A percentile compares a stretch with the other conserved stretches of the same genome.
phyloP scores from a whole-genome alignment of 1,140 invertebrate genomes.

The Agrilus planipennis region DNA sequence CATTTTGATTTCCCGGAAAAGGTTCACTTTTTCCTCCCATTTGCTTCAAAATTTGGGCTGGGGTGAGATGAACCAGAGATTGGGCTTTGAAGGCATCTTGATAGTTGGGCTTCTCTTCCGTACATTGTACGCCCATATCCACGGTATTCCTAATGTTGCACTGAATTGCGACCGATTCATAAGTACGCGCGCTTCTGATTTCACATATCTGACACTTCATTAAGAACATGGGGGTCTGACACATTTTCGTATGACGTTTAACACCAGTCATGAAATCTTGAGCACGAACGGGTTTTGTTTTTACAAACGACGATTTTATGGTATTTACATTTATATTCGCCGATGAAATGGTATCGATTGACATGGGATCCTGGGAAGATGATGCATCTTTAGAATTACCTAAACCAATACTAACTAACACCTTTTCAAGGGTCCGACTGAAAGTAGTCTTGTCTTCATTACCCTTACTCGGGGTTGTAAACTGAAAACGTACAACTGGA shows the following conservation, averaged over 20 bases:
- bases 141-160: conserved; percentile 5
- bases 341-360: neutral
- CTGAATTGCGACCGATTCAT: conserved; percentile 8
- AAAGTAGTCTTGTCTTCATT: conserved; percentile 8
- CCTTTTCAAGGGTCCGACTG: conserved; percentile 4
- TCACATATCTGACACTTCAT: conserved; percentile 8
- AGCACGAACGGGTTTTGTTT: too few relatives aligned
- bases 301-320: neutral
- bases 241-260: conserved; percentile 8
- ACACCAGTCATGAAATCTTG: conserved; percentile 2
- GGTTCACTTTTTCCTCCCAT: too few relatives aligned
- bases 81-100: conserved; percentile 15
- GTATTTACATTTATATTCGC: conserved; percentile 1
- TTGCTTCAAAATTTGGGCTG: conserved; percentile 23
- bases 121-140: conserved; percentile 12
- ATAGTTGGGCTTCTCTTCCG: conserved; percentile 9
- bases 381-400: neutral
- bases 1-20: too few relatives aligned
- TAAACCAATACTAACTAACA: conserved; percentile 10
- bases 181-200: neutral
- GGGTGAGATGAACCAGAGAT: conserved; percentile 25
- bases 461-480: conserved; percentile 13
- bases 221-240: conserved; percentile 4
- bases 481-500: conserved; percentile 15
- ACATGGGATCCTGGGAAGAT: neutral